These are phyloP conservation scores for Clarias laeviceps DNA, from an alignment of 2,797 vertebrate genomes.

Conservation along the genomic window DNA sequence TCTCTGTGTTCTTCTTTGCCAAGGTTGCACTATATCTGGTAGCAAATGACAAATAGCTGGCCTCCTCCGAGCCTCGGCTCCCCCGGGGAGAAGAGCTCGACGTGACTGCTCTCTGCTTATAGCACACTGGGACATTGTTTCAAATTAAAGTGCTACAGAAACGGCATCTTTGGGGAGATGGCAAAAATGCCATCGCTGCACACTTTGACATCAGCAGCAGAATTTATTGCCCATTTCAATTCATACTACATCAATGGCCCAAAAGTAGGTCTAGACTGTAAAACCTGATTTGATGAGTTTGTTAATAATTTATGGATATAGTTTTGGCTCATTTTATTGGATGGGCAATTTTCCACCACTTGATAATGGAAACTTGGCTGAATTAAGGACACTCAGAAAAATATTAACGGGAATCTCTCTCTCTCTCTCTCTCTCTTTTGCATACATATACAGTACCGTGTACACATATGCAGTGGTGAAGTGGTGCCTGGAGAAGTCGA, in stretches of 20 bases:
- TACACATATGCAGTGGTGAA: no score
- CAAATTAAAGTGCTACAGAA: slow-evolving; percentile 59
- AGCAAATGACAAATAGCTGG: slow-evolving; percentile 63
- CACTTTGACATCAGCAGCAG: slow-evolving; percentile 26
- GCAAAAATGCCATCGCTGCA: slow-evolving; percentile 36
- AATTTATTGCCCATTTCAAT: slow-evolving; percentile 33
- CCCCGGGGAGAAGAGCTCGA: slow-evolving; percentile 50
- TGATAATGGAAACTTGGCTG: background rate
- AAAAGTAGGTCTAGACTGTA: slow-evolving; percentile 30
- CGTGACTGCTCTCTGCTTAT: slow-evolving; percentile 51
- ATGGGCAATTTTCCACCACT: background rate
- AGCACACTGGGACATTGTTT: slow-evolving; percentile 60
- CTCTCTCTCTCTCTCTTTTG: no score
- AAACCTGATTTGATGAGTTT: slow-evolving; percentile 25
- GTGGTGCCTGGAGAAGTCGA: no score
- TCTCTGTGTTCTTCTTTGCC: slow-evolving; percentile 60
- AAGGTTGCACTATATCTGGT: slow-evolving; percentile 67
- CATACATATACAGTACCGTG: no score
- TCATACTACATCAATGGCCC: slow-evolving; percentile 21
- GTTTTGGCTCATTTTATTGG: background rate
- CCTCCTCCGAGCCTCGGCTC: slow-evolving; percentile 54
- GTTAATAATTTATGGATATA: slow-evolving; percentile 8
- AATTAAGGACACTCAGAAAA: background rate
- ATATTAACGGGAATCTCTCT: background rate
- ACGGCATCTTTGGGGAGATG: slow-evolving; percentile 46